Percentiles rank a stretch among this genome's conserved stretches.
phyloP scores from a whole-genome alignment of 2,113 vertebrate species.

The Piprites chloris region DNA sequence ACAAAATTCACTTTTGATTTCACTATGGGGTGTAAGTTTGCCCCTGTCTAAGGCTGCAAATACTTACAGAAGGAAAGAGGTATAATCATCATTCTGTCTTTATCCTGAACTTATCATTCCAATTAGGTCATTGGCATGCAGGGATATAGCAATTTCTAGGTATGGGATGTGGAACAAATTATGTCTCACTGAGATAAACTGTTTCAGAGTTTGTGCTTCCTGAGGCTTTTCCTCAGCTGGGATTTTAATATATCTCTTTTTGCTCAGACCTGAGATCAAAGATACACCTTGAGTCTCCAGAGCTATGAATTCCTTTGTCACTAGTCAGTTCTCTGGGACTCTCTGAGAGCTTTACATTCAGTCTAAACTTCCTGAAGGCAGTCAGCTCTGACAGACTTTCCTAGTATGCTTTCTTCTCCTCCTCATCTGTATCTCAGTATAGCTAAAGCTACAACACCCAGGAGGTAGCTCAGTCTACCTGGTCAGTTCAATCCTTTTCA shows the following conservation, averaged over 20 bases:
- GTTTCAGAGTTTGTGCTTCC: neutral
- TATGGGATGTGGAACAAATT: neutral
- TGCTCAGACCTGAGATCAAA: neutral
- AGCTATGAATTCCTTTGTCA: neutral
- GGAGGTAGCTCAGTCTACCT: neutral
- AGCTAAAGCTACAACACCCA: neutral
- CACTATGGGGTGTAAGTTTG: neutral
- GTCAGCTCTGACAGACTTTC: neutral
- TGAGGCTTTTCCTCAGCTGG: neutral
- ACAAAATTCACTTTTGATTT: neutral
- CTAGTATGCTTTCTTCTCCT: neutral
- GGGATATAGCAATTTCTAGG: neutral
- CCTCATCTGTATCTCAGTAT: rapidly evolving
- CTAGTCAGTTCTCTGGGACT: neutral
- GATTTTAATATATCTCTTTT: neutral
- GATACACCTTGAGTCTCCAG: neutral
- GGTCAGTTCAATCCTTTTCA: neutral
- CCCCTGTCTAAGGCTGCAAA: neutral
- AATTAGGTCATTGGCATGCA: neutral
- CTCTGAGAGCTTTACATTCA: neutral
- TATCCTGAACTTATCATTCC: neutral
- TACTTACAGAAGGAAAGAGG: neutral
- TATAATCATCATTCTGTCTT: neutral
- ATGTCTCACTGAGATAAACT: neutral
- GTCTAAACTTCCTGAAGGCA: neutral